Evolutionary conservation across 2,797 vertebrate genomes (phyloP).

Genomic region (Enteromius unitaeniatus): DNA sequence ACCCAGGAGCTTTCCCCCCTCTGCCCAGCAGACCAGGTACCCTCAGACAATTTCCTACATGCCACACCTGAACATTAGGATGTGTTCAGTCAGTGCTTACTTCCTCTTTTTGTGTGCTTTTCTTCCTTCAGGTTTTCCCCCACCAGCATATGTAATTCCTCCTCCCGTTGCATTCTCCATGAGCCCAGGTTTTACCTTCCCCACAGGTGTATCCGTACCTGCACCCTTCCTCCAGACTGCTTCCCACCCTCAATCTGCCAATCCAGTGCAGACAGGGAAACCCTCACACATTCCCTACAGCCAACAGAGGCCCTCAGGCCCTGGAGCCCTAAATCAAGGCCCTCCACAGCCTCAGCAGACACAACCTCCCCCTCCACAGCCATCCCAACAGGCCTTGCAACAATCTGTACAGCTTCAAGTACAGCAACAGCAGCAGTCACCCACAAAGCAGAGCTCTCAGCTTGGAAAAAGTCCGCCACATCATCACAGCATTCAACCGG

Average conservation of each 20-base stretch:
- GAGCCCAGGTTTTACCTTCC: slow-evolving; percentile 93
- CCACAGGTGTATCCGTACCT: slow-evolving; percentile 90
- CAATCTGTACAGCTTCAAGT: slow-evolving; percentile 85
- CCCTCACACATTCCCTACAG: slow-evolving; percentile 98
- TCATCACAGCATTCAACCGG: slow-evolving; percentile 93
- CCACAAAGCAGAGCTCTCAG: slow-evolving; percentile 85
- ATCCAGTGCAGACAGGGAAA: slow-evolving; percentile 89
- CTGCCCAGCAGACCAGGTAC: slow-evolving; percentile 93
- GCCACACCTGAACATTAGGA: not conserved
- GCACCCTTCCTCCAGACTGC: slow-evolving; percentile 90
- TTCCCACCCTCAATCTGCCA: slow-evolving; percentile 86
- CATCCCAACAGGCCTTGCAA: slow-evolving; percentile 78
- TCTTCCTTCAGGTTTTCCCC: slow-evolving; percentile 86
- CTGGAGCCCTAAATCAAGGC: slow-evolving; percentile 82
- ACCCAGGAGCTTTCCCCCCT: slow-evolving; percentile 95
- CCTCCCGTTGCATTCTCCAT: slow-evolving; percentile 94
- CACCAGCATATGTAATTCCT: slow-evolving; percentile 92
- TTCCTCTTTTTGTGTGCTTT: not conserved
- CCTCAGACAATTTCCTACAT: not conserved
- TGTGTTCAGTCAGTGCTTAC: not conserved
- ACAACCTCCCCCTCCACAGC: slow-evolving; percentile 80
- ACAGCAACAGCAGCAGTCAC: slow-evolving; percentile 86
- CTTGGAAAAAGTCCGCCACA: slow-evolving; percentile 92
- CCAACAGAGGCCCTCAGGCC: slow-evolving; percentile 95
- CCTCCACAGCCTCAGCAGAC: slow-evolving; percentile 82